These are phyloP conservation scores for Ahaetulla prasina DNA, from an alignment of 2,113 vertebrate species.

Conservation along the genomic window DNA sequence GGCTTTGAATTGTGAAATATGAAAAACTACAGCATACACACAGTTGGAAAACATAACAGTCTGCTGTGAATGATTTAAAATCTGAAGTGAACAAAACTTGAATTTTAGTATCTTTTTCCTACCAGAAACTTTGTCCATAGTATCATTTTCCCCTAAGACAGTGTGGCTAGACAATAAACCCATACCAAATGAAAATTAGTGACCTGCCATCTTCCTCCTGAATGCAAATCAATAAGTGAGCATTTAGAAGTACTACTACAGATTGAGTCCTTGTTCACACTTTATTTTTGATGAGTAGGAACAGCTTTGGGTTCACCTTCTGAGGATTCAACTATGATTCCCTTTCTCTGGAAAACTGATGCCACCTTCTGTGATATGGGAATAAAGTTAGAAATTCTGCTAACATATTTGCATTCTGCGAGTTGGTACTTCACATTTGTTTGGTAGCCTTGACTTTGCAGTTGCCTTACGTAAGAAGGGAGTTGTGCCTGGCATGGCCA, in stretches of 20 bases:
- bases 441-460: background rate
- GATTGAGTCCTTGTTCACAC: background rate
- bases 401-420: background rate
- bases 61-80: background rate
- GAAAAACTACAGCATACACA: background rate
- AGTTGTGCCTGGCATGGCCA: background rate
- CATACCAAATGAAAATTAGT: background rate
- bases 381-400: background rate
- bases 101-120: background rate
- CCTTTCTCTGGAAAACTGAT: background rate
- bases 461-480: background rate
- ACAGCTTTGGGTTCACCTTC: background rate
- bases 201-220: background rate
- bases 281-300: background rate
- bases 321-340: background rate
- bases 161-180: background rate
- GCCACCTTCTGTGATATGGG: background rate
- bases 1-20: background rate
- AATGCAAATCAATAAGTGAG: background rate
- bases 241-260: background rate
- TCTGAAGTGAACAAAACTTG: background rate
- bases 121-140: background rate
- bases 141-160: background rate
- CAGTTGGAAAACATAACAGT: background rate
- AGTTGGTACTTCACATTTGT: background rate